phyloP scores from a whole-genome alignment of 2,888 invertebrate species.

The Trachelus stipa region DNA sequence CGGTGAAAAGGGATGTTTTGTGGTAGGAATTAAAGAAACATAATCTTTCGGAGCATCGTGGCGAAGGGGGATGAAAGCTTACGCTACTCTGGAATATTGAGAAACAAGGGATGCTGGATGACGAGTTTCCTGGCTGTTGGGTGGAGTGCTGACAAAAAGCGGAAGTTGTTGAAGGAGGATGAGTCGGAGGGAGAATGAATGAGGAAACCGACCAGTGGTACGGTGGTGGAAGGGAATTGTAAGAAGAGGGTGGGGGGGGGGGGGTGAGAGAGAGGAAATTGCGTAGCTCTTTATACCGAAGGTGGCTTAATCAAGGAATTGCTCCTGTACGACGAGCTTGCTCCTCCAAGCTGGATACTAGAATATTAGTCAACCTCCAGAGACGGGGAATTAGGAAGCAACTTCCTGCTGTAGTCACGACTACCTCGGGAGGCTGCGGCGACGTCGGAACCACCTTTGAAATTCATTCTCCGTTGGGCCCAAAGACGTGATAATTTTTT shows the following conservation, averaged over 20 bases:
- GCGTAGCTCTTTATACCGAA: neutral
- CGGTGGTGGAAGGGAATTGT: no score
- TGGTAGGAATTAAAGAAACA: slow-evolving; percentile 4
- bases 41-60: neutral
- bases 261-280: neutral
- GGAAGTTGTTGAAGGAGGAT: neutral
- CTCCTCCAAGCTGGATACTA: neutral
- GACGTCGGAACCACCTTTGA: neutral
- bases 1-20: neutral
- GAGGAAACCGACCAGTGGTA: neutral
- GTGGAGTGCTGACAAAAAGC: neutral
- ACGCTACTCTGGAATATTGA: neutral
- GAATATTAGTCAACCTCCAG: neutral
- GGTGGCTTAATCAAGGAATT: slow-evolving; percentile 3
- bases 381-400: neutral
- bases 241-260: no score
- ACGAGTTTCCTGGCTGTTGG: neutral
- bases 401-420: neutral
- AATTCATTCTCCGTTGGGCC: neutral
- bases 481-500: no score
- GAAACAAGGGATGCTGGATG: slow-evolving; percentile 3
- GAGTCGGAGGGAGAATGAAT: neutral
- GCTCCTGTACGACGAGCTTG: neutral
- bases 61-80: neutral
- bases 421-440: neutral